These are phyloP conservation scores for Cremastinae sp. DNA, from an alignment of 2,888 invertebrate genomes.

Conservation along the genomic window DNA sequence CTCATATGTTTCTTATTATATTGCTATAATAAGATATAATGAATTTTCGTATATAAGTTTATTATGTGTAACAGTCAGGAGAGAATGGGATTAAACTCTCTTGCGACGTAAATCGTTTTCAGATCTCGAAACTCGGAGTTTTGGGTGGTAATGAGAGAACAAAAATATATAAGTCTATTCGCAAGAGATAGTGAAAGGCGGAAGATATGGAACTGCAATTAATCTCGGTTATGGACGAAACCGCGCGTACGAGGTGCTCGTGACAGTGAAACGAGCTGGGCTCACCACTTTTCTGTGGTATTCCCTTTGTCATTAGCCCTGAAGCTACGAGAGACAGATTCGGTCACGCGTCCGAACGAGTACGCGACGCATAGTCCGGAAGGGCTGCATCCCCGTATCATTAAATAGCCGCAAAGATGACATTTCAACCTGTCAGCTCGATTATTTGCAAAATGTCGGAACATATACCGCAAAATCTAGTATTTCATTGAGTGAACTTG, in stretches of 20 bases:
- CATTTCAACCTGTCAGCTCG: constrained; percentile 2
- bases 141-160: no score
- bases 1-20: no score
- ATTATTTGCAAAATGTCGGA: constrained; percentile 19
- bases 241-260: constrained; percentile 48
- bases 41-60: no score
- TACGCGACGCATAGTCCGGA: constrained; percentile 3
- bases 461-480: no score
- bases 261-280: constrained; percentile 35
- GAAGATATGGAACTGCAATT: constrained; percentile 44
- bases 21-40: no score
- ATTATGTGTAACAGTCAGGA: no score
- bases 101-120: no score
- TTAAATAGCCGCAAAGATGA: constrained; percentile 26
- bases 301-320: constrained; percentile 38
- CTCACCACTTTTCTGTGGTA: constrained; percentile 51
- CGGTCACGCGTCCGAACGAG: constrained; percentile 33
- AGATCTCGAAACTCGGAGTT: no score
- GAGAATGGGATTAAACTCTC: no score
- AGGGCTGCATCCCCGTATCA: constrained; percentile 19
- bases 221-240: constrained; percentile 56
- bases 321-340: constrained; percentile 30
- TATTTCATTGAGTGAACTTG: no score
- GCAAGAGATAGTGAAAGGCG: constrained; percentile 6
- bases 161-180: no score